phyloP scores from a whole-genome alignment of 2,888 invertebrate species.

The Nymphalis polychloros region DNA sequence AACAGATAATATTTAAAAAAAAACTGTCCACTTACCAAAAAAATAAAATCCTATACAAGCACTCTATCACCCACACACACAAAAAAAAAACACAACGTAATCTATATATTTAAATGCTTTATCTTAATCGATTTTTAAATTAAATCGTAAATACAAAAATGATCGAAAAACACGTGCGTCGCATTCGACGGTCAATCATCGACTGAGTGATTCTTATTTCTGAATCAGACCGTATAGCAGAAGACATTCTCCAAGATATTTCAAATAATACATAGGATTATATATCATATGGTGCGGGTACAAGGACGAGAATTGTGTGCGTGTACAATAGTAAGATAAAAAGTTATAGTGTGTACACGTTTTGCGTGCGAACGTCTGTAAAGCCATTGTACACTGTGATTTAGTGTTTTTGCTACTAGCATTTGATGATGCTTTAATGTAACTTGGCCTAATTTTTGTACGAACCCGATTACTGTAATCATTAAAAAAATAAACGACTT shows the following conservation, averaged over 20 bases:
- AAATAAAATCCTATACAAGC: conserved; percentile 7
- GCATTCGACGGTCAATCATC: conserved; percentile 16
- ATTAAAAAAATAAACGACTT: background rate
- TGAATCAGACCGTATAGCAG: conserved; percentile 24
- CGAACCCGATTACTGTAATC: background rate
- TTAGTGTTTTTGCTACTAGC: conserved; percentile 25
- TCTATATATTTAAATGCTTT: conserved; percentile 2
- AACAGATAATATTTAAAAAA: conserved; percentile 8
- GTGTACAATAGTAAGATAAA: background rate
- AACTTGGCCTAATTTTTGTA: conserved; percentile 16
- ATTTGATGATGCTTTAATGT: conserved; percentile 14
- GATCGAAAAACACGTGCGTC: conserved; percentile 21
- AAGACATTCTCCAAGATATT: conserved; percentile 17
- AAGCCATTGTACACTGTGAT: conserved; percentile 32
- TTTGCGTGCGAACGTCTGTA: conserved; percentile 23
- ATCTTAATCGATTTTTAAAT: conserved; percentile 25
- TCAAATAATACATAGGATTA: conserved; percentile 17
- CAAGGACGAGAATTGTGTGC: conserved; percentile 15
- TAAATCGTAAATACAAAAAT: conserved; percentile 19
- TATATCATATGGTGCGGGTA: background rate
- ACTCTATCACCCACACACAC: conserved; percentile 29
- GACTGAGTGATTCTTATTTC: conserved; percentile 26
- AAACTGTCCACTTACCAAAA: conserved; percentile 11
- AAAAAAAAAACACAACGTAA: conserved; percentile 19
- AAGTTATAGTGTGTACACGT: conserved; percentile 11